Evolutionary conservation across 2,888 invertebrate species (phyloP).

Genomic region (Tachina lurida): DNA sequence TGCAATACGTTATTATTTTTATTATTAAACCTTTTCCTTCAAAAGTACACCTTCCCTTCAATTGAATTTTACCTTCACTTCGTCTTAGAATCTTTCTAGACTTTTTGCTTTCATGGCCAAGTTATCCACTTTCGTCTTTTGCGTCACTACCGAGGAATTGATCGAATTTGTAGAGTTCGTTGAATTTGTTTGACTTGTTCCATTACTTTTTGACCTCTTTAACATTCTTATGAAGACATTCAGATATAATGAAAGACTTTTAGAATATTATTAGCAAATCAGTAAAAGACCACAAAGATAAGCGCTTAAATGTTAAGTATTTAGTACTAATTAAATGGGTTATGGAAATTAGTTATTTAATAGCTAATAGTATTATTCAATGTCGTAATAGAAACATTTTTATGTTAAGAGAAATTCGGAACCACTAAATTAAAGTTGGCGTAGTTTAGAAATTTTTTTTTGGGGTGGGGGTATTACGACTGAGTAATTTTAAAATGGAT

Average conservation of each 20-base stretch:
- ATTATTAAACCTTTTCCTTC: neutral
- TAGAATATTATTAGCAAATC: conserved; percentile 48
- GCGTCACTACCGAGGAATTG: conserved; percentile 53
- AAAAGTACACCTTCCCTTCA: neutral
- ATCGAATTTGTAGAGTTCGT: conserved; percentile 77
- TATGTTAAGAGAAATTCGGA: too few species aligned
- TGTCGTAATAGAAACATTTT: too few species aligned
- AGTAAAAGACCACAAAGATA: conserved; percentile 9
- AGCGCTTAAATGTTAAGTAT: neutral
- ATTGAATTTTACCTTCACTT: conserved; percentile 36
- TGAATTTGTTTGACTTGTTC: conserved; percentile 77
- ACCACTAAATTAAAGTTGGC: too few species aligned
- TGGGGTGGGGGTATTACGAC: too few species aligned
- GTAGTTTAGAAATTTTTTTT: too few species aligned
- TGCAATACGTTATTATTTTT: neutral
- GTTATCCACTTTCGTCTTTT: conserved; percentile 74
- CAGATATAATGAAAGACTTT: conserved; percentile 59
- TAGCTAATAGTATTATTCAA: neutral
- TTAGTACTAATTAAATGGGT: neutral
- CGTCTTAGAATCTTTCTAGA: conserved; percentile 49
- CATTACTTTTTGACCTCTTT: conserved; percentile 74
- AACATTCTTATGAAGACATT: conserved; percentile 75
- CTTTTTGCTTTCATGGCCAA: conserved; percentile 73
- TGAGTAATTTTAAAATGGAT: too few species aligned
- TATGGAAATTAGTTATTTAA: neutral